A percentile compares a stretch with the other conserved stretches of the same genome.
Conservation (phyloP, 2,797 vertebrate genomes). For the Hydrolagus colliei region DNA sequence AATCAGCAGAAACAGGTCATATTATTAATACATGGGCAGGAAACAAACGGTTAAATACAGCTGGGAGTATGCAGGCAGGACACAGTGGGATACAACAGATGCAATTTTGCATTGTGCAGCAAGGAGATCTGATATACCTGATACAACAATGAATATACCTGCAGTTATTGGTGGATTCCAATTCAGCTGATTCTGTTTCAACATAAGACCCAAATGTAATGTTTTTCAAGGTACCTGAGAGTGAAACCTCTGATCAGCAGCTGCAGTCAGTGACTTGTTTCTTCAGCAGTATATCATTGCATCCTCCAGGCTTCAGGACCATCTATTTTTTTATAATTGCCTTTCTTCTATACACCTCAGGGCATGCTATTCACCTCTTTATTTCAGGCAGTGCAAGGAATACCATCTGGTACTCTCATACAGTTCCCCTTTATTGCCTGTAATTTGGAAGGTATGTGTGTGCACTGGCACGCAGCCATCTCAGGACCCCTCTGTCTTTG, state of each 20-base stretch:
- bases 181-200: too few relatives aligned
- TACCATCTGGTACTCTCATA: constrained; percentile 84
- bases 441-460: constrained; percentile 15
- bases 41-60: too few relatives aligned
- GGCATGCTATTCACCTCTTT: constrained; percentile 95
- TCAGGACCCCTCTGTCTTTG: neutral
- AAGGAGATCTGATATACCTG: too few relatives aligned
- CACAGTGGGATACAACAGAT: too few relatives aligned
- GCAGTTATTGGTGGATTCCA: too few relatives aligned
- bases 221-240: constrained; percentile 67
- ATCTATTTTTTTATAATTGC: constrained; percentile 97
- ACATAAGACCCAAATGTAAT: constrained; percentile 48
- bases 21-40: too few relatives aligned
- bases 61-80: too few relatives aligned
- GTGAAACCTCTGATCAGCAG: constrained; percentile 74
- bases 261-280: constrained; percentile 69
- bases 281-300: constrained; percentile 71
- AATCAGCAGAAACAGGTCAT: too few relatives aligned
- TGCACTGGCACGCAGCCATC: constrained; percentile 11
- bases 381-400: constrained; percentile 90
- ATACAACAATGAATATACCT: too few relatives aligned
- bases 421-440: constrained; percentile 64
- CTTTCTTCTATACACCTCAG: constrained; percentile 89
- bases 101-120: too few relatives aligned
- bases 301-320: constrained; percentile 80